Evolutionary conservation across 2,797 vertebrate genomes (phyloP), one percentile per base, ranked within the genome.

Genomic region (Taenioides sp.): DNA sequence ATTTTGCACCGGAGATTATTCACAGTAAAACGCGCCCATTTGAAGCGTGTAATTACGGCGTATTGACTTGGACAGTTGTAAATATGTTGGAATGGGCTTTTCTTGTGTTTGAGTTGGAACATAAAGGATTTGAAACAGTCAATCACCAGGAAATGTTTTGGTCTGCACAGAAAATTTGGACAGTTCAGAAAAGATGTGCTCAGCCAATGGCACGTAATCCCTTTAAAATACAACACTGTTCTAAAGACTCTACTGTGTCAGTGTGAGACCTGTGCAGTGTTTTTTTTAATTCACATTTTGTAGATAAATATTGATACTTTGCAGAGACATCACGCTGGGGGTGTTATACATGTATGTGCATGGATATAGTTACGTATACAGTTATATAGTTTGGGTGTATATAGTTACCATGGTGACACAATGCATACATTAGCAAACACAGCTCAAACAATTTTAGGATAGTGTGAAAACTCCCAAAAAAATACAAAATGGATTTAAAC

Each of bases 151-250:
- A 88, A 75, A 76, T 2, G 28, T 70, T 84, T 76, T 70, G 28
- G 67, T 72, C 80, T 80, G 20, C 79, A 68, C 74, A 81, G 81
- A 88, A 81, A 72, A 84, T 76, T 79, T 84, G 82, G 74, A 14
- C 58, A 76, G 74, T 80, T 77, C 78, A 67, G 69, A 79, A 73
- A 70, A 62, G 86, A 75, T n/a, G 80, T 81, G 61, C 76, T 72
- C 59, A 22, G 86, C 87, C 87, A 90, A 70, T 65, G 87, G 87
- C 88, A 90, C 84, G 82, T 86, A 43, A 87, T 86, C 76, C 28
- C n/a, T 17, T 67, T 74, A 67, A 77, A 80, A 81, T 40, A 57
- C 69, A 57, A 12, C 25, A 9, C 71, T 28, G 54, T 57, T 23
- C 54, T 57, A 25, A 54, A 23, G 10, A 11, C 54, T 11, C 54